Percentiles rank a stretch among this genome's conserved stretches.
Evolutionary conservation across 2,888 invertebrate genomes (phyloP).

Genomic region (Hemicrepidius hirtus): DNA sequence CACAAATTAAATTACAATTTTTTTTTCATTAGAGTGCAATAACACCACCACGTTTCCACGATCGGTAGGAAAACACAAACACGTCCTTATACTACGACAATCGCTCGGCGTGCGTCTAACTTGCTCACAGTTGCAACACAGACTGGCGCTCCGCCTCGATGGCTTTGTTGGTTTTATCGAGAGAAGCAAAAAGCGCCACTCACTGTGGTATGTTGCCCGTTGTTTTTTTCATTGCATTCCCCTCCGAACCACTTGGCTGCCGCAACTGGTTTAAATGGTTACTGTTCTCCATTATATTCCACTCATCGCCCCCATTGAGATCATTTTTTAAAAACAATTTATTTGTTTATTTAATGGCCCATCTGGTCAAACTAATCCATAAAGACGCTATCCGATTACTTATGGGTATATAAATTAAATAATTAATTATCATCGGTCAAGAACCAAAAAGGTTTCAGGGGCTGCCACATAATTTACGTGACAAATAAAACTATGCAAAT

Average conservation of each 20-base stretch:
- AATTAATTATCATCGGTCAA: too few species aligned
- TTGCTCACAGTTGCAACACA: background rate
- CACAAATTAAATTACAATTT: too few species aligned
- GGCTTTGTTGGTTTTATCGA: slow-evolving; percentile 45
- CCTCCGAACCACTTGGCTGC: slow-evolving; percentile 29
- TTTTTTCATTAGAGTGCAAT: too few species aligned
- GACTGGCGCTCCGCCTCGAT: slow-evolving; percentile 36
- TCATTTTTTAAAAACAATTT: slow-evolving; percentile 24
- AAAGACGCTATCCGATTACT: background rate
- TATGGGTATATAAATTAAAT: too few species aligned
- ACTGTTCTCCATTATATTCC: slow-evolving; percentile 38
- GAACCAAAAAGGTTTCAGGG: too few species aligned
- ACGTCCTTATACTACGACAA: background rate
- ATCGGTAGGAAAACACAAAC: background rate
- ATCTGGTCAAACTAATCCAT: background rate
- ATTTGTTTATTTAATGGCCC: slow-evolving; percentile 22
- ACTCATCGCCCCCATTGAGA: slow-evolving; percentile 35
- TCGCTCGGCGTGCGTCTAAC: background rate
- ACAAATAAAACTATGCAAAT: too few species aligned
- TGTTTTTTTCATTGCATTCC: slow-evolving; percentile 43
- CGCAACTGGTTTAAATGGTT: slow-evolving; percentile 39
- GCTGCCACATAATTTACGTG: too few species aligned
- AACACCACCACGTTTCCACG: too few species aligned
- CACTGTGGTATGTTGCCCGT: slow-evolving; percentile 41
- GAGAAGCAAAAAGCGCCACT: slow-evolving; percentile 41